These are phyloP conservation scores for Gouania willdenowi DNA, from an alignment of 2,797 vertebrate genomes.

Conservation along the genomic window DNA sequence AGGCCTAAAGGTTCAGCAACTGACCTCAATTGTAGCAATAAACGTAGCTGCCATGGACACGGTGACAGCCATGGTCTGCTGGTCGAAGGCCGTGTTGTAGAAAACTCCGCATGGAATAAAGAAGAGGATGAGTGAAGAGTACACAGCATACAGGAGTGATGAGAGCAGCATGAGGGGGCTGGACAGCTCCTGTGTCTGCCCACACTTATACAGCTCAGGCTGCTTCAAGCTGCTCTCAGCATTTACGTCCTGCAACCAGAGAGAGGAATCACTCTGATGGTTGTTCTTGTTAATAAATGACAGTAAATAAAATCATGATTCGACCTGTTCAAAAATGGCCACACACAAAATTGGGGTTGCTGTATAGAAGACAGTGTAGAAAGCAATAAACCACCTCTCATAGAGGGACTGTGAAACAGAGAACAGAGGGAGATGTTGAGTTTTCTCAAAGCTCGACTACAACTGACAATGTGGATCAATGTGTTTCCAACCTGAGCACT, in stretches of 20 bases:
- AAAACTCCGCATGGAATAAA: conserved; percentile 78
- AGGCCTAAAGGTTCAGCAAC: too few relatives aligned
- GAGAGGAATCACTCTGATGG: neutral
- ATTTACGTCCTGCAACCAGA: conserved; percentile 75
- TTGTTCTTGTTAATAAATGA: neutral
- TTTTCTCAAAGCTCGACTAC: neutral
- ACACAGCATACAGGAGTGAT: conserved; percentile 73
- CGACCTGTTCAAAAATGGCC: conserved; percentile 89
- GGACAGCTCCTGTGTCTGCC: conserved; percentile 79
- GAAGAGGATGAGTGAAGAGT: conserved; percentile 81
- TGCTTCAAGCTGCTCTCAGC: conserved; percentile 75
- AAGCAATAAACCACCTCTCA: conserved; percentile 88
- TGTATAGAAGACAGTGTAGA: conserved; percentile 86
- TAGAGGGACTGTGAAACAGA: conserved; percentile 85
- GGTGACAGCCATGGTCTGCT: conserved; percentile 81
- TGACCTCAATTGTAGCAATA: conserved; percentile 80
- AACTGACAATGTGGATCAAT: neutral
- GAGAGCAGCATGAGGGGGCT: conserved; percentile 67
- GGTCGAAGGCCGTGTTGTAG: conserved; percentile 66
- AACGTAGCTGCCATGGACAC: conserved; percentile 77
- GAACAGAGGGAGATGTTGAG: conserved; percentile 3
- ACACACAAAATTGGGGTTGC: conserved; percentile 75
- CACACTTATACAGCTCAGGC: conserved; percentile 78
- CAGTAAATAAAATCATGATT: conserved; percentile 1
- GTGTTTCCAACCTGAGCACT: conserved; percentile 80